Conservation (phyloP, 2,888 invertebrate species). For the Pimpla rufipes region DNA sequence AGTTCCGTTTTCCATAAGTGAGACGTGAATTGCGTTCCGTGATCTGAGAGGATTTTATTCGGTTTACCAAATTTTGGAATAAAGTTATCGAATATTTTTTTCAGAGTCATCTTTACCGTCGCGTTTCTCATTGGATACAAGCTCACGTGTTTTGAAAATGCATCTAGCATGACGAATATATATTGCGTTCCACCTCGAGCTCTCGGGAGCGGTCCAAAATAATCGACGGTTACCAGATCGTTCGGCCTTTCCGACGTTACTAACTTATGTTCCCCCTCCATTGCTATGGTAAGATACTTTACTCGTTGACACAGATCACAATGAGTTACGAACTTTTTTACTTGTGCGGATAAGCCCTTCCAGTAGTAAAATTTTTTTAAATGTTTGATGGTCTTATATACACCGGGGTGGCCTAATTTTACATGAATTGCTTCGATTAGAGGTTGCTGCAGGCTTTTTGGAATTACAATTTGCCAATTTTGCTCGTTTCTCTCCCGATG, state of each 20-base stretch:
- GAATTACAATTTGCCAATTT: constrained; percentile 38
- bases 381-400: constrained; percentile 45
- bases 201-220: constrained; percentile 24
- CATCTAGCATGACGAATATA: constrained; percentile 72
- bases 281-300: constrained; percentile 46
- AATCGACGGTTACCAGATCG: constrained; percentile 27
- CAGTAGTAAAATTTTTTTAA: constrained; percentile 52
- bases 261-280: constrained; percentile 53
- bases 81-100: constrained; percentile 34
- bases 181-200: constrained; percentile 57
- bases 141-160: constrained; percentile 72
- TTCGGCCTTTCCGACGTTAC: neutral
- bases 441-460: neutral
- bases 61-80: constrained; percentile 46
- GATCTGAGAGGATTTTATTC: constrained; percentile 62
- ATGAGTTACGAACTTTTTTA: constrained; percentile 28
- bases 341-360: constrained; percentile 31
- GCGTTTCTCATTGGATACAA: constrained; percentile 72
- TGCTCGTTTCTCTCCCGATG: neutral
- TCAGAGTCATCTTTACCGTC: constrained; percentile 52
- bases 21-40: constrained; percentile 66
- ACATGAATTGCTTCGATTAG: constrained; percentile 24
- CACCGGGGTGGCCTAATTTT: too few species aligned
- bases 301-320: too few species aligned
- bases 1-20: constrained; percentile 5